Evolutionary conservation across 1,140 invertebrate species (phyloP).

Genomic region (Aricia agestis): DNA sequence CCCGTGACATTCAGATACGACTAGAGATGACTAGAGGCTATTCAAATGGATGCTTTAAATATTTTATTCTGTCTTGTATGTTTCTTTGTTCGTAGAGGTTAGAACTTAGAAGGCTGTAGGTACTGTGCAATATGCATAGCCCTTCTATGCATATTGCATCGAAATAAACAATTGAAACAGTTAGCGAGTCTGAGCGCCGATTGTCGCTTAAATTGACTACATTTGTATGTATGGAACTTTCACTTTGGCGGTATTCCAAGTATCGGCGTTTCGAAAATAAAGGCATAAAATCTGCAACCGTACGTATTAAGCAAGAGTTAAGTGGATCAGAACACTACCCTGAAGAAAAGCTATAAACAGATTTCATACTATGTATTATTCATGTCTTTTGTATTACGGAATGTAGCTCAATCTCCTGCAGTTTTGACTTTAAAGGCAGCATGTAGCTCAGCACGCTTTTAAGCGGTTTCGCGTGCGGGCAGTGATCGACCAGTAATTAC

Average conservation of each 20-base stretch:
- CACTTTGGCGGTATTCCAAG: background rate
- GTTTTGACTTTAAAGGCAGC: background rate
- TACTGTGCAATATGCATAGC: background rate
- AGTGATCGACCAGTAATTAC: slow-evolving; percentile 45
- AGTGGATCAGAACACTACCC: no score
- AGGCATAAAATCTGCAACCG: background rate
- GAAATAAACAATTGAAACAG: background rate
- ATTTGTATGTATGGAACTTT: background rate
- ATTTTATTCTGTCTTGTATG: no score
- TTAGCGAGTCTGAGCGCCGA: background rate
- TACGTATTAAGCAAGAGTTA: no score
- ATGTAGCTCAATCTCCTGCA: background rate
- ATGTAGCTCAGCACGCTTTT: background rate
- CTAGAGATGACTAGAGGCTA: no score
- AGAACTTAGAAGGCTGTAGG: background rate
- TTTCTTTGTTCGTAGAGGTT: no score
- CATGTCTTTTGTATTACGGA: background rate
- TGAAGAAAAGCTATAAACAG: no score
- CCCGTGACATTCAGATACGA: no score
- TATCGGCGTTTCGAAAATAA: background rate
- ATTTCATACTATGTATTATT: no score
- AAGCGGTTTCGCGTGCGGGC: slow-evolving; percentile 28
- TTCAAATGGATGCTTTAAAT: no score
- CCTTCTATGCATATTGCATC: no score
- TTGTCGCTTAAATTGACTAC: background rate